Conservation (phyloP, 2,888 invertebrate genomes). For the Synergus laeviventris region DNA sequence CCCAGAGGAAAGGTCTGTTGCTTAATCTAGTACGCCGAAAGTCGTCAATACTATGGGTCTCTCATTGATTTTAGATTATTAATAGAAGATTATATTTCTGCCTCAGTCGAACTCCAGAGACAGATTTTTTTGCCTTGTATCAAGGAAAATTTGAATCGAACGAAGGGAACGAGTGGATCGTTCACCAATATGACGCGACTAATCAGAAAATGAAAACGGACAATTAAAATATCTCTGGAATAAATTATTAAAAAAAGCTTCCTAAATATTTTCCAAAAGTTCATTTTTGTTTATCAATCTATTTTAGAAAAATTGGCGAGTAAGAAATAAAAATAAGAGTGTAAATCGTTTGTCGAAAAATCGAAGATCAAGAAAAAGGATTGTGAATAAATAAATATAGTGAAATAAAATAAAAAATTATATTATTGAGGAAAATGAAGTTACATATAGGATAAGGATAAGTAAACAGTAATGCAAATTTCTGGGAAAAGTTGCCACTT, state of each 20-base stretch:
- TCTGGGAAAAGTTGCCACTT: too few species aligned
- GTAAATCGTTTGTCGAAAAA: background rate
- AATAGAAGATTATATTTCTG: conserved; percentile 10
- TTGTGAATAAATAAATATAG: conserved; percentile 7
- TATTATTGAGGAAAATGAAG: background rate
- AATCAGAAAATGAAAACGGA: background rate
- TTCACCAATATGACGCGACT: conserved; percentile 23
- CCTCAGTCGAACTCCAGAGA: conserved; percentile 19
- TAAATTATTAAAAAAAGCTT: too few species aligned
- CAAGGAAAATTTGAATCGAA: conserved; percentile 8
- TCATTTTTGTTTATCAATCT: background rate
- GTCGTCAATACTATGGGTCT: background rate
- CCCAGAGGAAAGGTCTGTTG: conserved; percentile 18
- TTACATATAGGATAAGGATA: too few species aligned
- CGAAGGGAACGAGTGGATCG: conserved; percentile 23
- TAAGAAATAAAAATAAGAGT: background rate
- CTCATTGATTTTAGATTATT: background rate
- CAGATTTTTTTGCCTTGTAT: background rate
- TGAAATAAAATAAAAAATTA: conserved; percentile 2
- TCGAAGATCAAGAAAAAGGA: background rate
- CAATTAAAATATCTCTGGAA: background rate
- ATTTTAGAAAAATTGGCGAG: too few species aligned
- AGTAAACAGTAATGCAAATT: too few species aligned
- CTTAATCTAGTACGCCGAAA: background rate
- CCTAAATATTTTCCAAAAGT: too few species aligned